Percentiles rank a stretch among this genome's conserved stretches.
phyloP scores from a whole-genome alignment of 2,113 vertebrate species.

The Motacilla alba region DNA sequence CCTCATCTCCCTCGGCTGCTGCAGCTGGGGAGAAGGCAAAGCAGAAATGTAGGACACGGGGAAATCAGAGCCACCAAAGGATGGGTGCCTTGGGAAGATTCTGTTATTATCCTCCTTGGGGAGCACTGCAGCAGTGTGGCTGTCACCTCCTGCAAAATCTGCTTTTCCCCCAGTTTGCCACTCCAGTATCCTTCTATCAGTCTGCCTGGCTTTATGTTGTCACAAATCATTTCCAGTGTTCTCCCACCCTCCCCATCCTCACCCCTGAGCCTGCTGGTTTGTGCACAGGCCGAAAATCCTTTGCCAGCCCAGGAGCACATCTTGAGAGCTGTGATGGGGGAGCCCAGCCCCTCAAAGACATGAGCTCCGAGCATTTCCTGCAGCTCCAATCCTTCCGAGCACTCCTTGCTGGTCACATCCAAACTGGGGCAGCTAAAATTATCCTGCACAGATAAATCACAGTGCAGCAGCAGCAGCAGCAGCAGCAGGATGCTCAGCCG shows the following conservation, averaged over 20 bases:
- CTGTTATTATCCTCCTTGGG: fast-evolving
- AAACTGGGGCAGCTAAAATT: conserved; percentile 54
- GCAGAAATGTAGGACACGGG: not conserved
- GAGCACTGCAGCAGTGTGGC: not conserved
- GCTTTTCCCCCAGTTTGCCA: not conserved
- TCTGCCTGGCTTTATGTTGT: not conserved
- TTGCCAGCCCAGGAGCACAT: not conserved
- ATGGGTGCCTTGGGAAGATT: not conserved
- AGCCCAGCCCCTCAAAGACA: not conserved
- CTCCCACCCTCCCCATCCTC: not conserved
- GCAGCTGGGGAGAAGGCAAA: not conserved
- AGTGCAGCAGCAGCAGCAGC: not conserved
- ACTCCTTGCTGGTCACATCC: not conserved
- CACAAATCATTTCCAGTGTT: not conserved
- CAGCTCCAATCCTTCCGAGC: not conserved
- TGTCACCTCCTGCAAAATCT: not conserved
- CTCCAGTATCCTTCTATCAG: not conserved
- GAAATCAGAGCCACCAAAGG: not conserved
- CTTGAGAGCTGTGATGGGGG: not conserved
- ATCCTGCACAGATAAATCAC: not conserved
- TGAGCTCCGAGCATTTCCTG: not conserved
- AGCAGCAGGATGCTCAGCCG: not conserved
- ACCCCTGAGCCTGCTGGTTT: not conserved
- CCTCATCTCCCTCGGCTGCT: not conserved
- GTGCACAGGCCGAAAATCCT: not conserved